Conservation (phyloP, 2,113 vertebrate genomes). For the Rhea americana region DNA sequence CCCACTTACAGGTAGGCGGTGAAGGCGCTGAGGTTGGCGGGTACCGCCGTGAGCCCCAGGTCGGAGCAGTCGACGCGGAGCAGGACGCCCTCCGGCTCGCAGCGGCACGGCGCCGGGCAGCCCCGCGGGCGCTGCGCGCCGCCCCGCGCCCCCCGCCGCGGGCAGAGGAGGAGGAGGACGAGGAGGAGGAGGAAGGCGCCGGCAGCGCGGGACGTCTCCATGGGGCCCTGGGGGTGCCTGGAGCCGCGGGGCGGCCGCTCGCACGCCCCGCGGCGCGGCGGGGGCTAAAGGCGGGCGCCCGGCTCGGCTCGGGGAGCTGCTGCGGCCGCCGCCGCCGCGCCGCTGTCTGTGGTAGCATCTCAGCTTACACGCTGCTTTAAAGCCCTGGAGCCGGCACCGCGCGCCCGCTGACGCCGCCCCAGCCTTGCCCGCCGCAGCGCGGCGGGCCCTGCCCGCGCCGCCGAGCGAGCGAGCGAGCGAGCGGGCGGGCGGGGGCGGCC, state of each 20-base stretch:
- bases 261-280: conserved; percentile 49
- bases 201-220: conserved; percentile 59
- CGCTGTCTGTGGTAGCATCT: conserved; percentile 70
- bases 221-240: conserved; percentile 15
- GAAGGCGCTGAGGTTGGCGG: conserved; percentile 82
- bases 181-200: neutral
- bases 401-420: conserved; percentile 78
- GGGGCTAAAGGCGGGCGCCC: neutral
- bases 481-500: neutral
- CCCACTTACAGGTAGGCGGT: conserved; percentile 84
- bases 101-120: conserved; percentile 78
- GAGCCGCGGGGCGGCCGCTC: conserved; percentile 4
- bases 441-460: conserved; percentile 12
- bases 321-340: conserved; percentile 39
- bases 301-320: neutral
- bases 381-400: conserved; percentile 69
- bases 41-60: conserved; percentile 77
- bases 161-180: conserved; percentile 36
- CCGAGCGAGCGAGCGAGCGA: neutral
- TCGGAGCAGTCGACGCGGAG: conserved; percentile 83
- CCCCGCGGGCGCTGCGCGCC: conserved; percentile 43
- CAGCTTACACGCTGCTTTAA: conserved; percentile 73
- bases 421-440: conserved; percentile 58
- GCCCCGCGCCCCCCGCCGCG: conserved; percentile 36
- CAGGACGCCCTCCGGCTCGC: conserved; percentile 79